Base-by-base conservation (phyloP, 35 echinoderm and acorn worm species). In the Apostichopus californicus region DNA sequence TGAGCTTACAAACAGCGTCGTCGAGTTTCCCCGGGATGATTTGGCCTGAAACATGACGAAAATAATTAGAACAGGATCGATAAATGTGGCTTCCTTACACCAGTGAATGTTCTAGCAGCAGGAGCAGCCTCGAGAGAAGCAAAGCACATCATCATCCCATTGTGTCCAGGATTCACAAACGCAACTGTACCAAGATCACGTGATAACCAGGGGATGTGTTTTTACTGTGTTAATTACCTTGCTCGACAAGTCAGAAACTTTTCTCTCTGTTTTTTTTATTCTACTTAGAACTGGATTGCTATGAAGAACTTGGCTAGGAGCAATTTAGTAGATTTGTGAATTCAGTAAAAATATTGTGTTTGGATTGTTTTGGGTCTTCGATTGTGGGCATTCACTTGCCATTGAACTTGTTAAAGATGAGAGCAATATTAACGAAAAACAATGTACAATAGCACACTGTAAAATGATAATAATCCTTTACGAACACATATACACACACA, bases 151-250 rank as follows among this genome's bases (percentile, higher is more conserved):
- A 52, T 20, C 56, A 58, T 85, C 23, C 78, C 78, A 15, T 5
- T 34, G 57, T 15, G n/a, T 24, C 20, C 54, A 85, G 13, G 7
- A 75, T 75, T 22, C 58, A 46, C 34, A 46, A 46, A 46, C 34
- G 34, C 64, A 68, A 68, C 71, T n/a, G 7, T 75, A 20, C 20
- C 71, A n/a, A 18, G 71, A 75, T 22, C 71, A 75, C 71, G 71
- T 75, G 71, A 75, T 75, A 18, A 18, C 71, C n/a, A 8, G 58
- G 24, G 22, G 81, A 85, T 59, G 55, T 59, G 81, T 58, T 85
- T 85, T 85, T 85, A 85, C 81, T 85, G 81, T 85, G 81, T 85
- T 85, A 85, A 85, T 85, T 85, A 59, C 55, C 57, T 85, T 85
- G 57, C 55, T 55, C 8, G 81, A 75, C 71, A 75, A 85, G 81